Percentiles rank a stretch among this genome's conserved stretches.
phyloP scores from a whole-genome alignment of 1,140 invertebrate species.

The Trichoplusia ni region DNA sequence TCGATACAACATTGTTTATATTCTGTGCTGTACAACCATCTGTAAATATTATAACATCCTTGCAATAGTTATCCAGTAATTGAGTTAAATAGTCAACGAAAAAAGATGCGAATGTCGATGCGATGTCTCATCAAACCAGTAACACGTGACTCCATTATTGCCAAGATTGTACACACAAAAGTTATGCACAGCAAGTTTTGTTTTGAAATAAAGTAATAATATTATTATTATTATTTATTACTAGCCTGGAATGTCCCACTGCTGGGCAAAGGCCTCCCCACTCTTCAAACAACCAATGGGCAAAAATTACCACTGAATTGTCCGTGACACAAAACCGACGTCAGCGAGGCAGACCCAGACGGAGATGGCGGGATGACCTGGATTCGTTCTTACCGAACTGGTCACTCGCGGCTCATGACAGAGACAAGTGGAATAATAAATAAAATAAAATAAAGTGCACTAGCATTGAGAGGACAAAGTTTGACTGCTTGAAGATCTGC shows the following conservation, averaged over 20 bases:
- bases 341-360: no score
- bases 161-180: constrained; percentile 67
- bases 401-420: no score
- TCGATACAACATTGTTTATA: constrained; percentile 56
- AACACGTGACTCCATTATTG: constrained; percentile 53
- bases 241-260: no score
- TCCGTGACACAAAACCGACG: no score
- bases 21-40: constrained; percentile 53
- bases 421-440: no score
- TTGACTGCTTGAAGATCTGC: constrained; percentile 36
- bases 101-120: constrained; percentile 62
- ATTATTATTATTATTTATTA: no score
- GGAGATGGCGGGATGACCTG: no score
- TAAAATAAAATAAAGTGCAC: constrained; percentile 36
- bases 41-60: constrained; percentile 40
- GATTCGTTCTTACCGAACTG: no score
- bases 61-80: constrained; percentile 34
- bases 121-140: constrained; percentile 74
- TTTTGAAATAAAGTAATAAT: no score
- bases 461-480: constrained; percentile 34
- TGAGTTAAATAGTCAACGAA: constrained; percentile 54
- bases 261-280: no score
- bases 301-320: no score
- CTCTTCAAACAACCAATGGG: no score
- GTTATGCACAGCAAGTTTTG: constrained; percentile 22